Conservation (phyloP, 2,113 vertebrate genomes). For the Danionella cerebrum region DNA sequence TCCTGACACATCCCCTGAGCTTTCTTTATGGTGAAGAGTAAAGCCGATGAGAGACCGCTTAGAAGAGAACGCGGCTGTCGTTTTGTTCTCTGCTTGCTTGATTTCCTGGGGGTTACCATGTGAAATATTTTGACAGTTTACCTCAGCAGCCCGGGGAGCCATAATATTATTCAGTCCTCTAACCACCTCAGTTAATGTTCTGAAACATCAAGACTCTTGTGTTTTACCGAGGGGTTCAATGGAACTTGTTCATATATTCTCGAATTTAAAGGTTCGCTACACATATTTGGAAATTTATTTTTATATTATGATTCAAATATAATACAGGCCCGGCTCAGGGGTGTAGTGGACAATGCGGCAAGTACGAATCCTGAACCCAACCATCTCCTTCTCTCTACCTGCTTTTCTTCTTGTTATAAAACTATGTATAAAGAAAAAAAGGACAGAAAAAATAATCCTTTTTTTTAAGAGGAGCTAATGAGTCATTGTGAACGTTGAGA, state of each 20-base stretch:
- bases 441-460: no score
- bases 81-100: not conserved
- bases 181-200: not conserved
- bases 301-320: no score
- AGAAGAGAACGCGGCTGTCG: not conserved
- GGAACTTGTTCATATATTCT: not conserved
- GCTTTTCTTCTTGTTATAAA: no score
- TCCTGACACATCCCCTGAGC: conserved; percentile 16
- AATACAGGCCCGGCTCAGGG: no score
- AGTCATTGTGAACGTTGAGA: no score
- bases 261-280: not conserved
- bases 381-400: no score
- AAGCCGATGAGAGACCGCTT: conserved; percentile 6
- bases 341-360: no score
- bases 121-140: not conserved
- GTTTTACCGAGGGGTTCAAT: not conserved
- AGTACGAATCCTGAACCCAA: no score
- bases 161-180: not conserved
- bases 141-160: not conserved
- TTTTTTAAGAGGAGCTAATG: no score
- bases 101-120: not conserved
- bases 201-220: not conserved
- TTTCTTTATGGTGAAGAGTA: conserved; percentile 24
- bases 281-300: not conserved
- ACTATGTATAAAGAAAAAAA: no score